A percentile compares a stretch with the other conserved stretches of the same genome.
Conservation (phyloP, 2,797 vertebrate genomes). For the Acridotheres tristis region DNA sequence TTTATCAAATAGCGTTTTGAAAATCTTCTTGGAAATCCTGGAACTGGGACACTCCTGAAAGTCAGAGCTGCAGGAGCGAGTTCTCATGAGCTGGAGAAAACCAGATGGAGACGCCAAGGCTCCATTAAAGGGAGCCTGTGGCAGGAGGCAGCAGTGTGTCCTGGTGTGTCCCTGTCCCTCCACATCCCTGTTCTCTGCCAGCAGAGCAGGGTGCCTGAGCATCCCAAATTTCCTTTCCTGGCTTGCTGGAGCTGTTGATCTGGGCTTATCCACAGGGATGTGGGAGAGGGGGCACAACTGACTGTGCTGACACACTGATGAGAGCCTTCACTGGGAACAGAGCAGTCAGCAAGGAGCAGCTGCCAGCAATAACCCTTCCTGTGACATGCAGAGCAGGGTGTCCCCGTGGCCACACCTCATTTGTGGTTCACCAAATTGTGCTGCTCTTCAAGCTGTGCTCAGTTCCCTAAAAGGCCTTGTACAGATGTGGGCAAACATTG, state of each 20-base stretch:
- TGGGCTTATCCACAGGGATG: not conserved
- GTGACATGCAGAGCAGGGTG: not conserved
- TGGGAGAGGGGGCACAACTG: not conserved
- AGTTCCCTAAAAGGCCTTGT: not conserved
- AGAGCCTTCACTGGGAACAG: not conserved
- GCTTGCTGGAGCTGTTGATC: not conserved
- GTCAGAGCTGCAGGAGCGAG: not conserved
- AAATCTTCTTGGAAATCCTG: not conserved
- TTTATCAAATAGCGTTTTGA: not conserved
- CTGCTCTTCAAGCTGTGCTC: not conserved
- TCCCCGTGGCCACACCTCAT: fast-evolving
- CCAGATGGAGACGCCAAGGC: not conserved
- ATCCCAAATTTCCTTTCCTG: not conserved
- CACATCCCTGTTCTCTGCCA: not conserved
- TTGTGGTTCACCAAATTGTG: not conserved
- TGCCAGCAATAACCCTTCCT: not conserved
- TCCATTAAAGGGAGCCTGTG: not conserved
- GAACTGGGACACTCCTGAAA: not conserved
- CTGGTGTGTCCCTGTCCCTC: not conserved
- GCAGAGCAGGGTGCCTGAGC: not conserved
- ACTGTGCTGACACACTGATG: not conserved
- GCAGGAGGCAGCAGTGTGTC: not conserved
- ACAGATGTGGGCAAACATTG: not conserved
- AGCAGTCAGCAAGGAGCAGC: not conserved
- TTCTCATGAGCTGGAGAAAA: not conserved